Evolutionary conservation across 1,140 invertebrate genomes (phyloP).

Genomic region (Mycetomoellerius zeteki): DNA sequence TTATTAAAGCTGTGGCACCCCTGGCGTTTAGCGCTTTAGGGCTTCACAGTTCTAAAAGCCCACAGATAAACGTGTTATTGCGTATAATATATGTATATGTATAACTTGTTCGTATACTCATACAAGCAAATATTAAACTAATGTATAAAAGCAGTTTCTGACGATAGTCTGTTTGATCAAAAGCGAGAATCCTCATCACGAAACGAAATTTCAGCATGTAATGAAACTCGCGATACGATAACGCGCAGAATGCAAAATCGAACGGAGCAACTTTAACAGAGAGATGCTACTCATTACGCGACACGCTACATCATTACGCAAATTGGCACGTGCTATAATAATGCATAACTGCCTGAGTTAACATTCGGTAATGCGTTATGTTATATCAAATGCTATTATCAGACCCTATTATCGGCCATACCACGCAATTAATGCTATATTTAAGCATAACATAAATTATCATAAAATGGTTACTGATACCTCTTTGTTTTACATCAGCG

Average conservation of each 20-base stretch:
- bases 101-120: background rate
- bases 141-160: background rate
- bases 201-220: constrained; percentile 32
- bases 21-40: too few relatives aligned
- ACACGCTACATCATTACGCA: constrained; percentile 29
- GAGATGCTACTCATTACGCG: constrained; percentile 36
- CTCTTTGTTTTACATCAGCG: background rate
- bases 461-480: background rate
- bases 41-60: too few relatives aligned
- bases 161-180: constrained; percentile 26
- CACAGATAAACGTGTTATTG: too few relatives aligned
- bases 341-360: constrained; percentile 39
- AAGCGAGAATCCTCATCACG: constrained; percentile 14
- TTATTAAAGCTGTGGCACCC: too few relatives aligned
- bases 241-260: constrained; percentile 12
- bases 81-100: background rate
- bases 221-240: constrained; percentile 16
- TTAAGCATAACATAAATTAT: background rate
- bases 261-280: constrained; percentile 34
- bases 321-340: constrained; percentile 40
- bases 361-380: background rate
- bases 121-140: background rate
- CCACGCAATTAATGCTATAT: constrained; percentile 7
- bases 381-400: background rate
- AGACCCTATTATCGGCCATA: background rate